phyloP scores from a whole-genome alignment of 2,888 invertebrate species.

The Parapristionchus giblindavisi region DNA sequence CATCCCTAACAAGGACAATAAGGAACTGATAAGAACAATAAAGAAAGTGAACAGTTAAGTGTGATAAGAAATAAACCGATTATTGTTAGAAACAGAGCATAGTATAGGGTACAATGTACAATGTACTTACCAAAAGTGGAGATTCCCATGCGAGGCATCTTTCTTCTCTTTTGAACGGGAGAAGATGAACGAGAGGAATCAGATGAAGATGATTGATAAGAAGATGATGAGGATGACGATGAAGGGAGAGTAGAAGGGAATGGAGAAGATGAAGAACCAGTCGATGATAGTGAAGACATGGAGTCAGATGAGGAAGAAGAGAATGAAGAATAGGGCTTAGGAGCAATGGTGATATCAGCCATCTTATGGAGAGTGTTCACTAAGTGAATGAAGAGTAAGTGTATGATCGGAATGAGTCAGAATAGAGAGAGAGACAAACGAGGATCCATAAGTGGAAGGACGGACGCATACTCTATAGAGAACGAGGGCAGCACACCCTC shows the following conservation, averaged over 20 bases:
- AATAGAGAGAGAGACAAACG: no score
- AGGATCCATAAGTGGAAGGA: no score
- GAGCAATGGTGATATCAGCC: no score
- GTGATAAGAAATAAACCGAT: no score
- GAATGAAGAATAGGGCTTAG: neutral
- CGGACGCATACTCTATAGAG: no score
- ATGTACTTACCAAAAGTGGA: neutral
- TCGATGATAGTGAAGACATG: conserved; percentile 60
- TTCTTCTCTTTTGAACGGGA: neutral
- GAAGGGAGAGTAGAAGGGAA: neutral
- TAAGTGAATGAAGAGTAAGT: no score
- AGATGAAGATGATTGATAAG: neutral
- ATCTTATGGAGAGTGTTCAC: no score
- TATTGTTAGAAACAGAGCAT: no score
- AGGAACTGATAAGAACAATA: neutral
- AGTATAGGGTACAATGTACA: no score
- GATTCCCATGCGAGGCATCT: neutral
- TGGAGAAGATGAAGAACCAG: conserved; percentile 51
- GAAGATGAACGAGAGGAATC: neutral
- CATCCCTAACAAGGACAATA: no score
- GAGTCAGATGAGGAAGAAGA: conserved; percentile 46
- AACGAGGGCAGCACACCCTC: no score
- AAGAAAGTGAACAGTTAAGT: neutral
- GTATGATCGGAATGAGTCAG: no score
- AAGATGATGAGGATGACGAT: neutral